phyloP scores from a whole-genome alignment of 2,113 vertebrate genomes.

The Leucopternis melanops region DNA sequence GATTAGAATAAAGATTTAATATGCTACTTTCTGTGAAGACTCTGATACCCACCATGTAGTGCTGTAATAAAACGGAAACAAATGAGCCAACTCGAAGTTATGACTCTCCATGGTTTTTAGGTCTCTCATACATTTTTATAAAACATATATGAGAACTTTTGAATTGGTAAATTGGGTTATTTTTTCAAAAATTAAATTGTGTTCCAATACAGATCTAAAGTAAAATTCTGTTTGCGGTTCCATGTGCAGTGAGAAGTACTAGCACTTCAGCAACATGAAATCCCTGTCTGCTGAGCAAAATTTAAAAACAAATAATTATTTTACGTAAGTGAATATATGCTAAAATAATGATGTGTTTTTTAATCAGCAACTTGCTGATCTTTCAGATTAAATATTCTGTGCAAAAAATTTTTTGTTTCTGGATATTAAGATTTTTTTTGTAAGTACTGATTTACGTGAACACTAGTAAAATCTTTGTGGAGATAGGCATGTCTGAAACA shows the following conservation, averaged over 20 bases:
- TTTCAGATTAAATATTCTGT: not conserved
- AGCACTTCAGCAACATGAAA: not conserved
- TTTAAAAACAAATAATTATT: not conserved
- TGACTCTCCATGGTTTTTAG: slow-evolving; percentile 71
- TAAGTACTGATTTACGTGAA: not conserved
- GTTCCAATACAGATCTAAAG: not conserved
- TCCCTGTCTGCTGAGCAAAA: not conserved
- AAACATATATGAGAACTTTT: slow-evolving; percentile 66
- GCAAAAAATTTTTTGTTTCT: not conserved
- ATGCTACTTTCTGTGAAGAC: slow-evolving; percentile 61
- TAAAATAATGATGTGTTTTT: not conserved
- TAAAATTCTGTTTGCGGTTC: not conserved
- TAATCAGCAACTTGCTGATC: not conserved
- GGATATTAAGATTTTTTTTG: not conserved
- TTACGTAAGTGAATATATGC: not conserved
- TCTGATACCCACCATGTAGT: slow-evolving; percentile 59
- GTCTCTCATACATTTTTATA: slow-evolving; percentile 73
- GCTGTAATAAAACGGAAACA: slow-evolving; percentile 70
- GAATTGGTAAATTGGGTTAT: slow-evolving; percentile 62
- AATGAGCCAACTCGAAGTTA: slow-evolving; percentile 75
- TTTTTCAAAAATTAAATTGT: slow-evolving; percentile 36
- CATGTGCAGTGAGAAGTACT: not conserved
- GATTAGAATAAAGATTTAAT: slow-evolving; percentile 78
- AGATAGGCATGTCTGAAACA: not conserved
- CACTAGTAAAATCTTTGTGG: not conserved